Conservation (phyloP, 1,140 invertebrate genomes). For the Macrobrachium nipponense region DNA sequence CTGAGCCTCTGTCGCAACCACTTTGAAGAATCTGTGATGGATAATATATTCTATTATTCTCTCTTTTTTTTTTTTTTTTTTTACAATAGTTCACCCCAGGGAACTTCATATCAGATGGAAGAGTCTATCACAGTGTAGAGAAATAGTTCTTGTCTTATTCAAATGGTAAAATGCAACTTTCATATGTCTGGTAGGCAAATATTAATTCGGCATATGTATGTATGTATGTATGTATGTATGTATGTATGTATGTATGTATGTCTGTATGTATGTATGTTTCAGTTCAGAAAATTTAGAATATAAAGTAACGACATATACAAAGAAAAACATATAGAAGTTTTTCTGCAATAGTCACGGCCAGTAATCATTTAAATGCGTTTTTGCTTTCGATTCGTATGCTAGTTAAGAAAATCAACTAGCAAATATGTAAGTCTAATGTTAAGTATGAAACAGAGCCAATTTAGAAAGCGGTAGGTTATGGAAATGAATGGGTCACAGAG, state of each 20-base stretch:
- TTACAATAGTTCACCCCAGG: no score
- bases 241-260: background rate
- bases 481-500: no score
- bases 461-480: no score
- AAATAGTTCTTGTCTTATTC: background rate
- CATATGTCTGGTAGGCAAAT: background rate
- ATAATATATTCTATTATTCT: no score
- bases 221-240: background rate
- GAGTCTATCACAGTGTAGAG: no score
- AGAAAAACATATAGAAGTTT: background rate
- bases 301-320: background rate
- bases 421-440: no score
- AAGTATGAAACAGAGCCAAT: no score
- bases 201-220: background rate
- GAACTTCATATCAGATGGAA: background rate
- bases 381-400: background rate
- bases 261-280: background rate
- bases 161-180: background rate
- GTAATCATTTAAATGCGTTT: no score
- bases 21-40: no score
- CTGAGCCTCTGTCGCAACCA: no score
- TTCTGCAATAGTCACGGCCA: background rate
- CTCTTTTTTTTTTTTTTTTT: no score
- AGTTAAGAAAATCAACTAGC: background rate
- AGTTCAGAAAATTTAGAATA: background rate